Percentiles rank a stretch among this genome's conserved stretches.
Evolutionary conservation across 2,888 invertebrate species (phyloP).

Genomic region (Athetis lepigone): DNA sequence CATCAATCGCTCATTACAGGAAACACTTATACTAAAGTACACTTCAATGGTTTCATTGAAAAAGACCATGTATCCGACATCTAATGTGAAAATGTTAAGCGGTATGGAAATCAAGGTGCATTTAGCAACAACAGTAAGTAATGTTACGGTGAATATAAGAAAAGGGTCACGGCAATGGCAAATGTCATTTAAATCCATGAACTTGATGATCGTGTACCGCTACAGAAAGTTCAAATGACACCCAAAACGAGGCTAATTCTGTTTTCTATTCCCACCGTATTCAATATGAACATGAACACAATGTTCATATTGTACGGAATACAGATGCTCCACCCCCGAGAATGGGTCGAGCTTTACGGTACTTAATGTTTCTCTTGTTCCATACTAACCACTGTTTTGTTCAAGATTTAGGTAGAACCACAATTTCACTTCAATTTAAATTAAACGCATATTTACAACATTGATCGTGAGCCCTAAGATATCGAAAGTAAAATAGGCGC

Average conservation of each 20-base stretch:
- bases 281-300: constrained; percentile 57
- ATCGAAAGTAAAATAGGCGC: constrained; percentile 17
- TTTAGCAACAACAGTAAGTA: constrained; percentile 32
- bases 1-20: constrained; percentile 51
- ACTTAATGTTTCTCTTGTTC: constrained; percentile 11
- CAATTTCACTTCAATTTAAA: neutral
- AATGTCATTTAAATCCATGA: constrained; percentile 65
- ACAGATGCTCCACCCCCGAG: constrained; percentile 16
- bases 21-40: constrained; percentile 45
- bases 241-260: constrained; percentile 61
- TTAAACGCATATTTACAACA: constrained; percentile 2
- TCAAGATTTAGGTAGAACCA: neutral
- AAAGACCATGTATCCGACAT: constrained; percentile 19
- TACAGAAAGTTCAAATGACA: constrained; percentile 63
- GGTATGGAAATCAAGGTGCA: constrained; percentile 17
- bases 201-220: constrained; percentile 63
- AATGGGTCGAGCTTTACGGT: constrained; percentile 11
- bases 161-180: constrained; percentile 54
- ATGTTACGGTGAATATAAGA: constrained; percentile 49
- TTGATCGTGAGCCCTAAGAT: constrained; percentile 13
- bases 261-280: constrained; percentile 61
- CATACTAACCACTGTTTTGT: constrained; percentile 7
- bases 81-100: constrained; percentile 28
- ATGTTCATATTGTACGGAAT: constrained; percentile 49
- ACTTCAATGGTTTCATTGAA: constrained; percentile 38